Evolutionary conservation across 2,888 invertebrate genomes (phyloP).

Genomic region (Dorcus parallelipipedus): DNA sequence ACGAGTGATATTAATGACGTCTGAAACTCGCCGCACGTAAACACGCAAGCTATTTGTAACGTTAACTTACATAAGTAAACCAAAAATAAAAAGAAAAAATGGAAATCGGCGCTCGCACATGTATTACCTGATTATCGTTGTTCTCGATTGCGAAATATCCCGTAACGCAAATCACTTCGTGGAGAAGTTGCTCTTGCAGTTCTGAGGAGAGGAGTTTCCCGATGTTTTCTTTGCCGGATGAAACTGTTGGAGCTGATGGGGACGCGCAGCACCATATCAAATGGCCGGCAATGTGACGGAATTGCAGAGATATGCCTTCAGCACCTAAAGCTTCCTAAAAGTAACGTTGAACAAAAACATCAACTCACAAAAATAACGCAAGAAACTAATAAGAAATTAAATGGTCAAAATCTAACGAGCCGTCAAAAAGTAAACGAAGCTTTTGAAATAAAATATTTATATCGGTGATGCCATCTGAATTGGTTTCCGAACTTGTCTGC

Average conservation of each 20-base stretch:
- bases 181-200: slow-evolving; percentile 63
- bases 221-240: slow-evolving; percentile 45
- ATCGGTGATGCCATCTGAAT: too few relatives aligned
- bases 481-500: too few relatives aligned
- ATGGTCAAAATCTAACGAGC: too few relatives aligned
- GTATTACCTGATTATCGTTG: slow-evolving; percentile 68
- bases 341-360: slow-evolving; percentile 28
- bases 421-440: too few relatives aligned
- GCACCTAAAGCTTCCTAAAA: slow-evolving; percentile 69
- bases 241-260: slow-evolving; percentile 42
- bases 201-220: slow-evolving; percentile 48
- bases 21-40: not conserved
- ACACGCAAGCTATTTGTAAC: too few relatives aligned
- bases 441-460: too few relatives aligned
- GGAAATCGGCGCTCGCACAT: too few relatives aligned
- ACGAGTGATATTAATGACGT: not conserved
- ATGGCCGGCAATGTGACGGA: slow-evolving; percentile 80
- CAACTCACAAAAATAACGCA: too few relatives aligned
- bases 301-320: slow-evolving; percentile 82
- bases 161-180: slow-evolving; percentile 75
- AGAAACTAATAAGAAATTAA: too few relatives aligned
- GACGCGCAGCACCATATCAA: slow-evolving; percentile 65
- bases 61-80: too few relatives aligned
- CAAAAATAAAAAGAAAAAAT: too few relatives aligned
- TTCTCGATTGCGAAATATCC: slow-evolving; percentile 83